Evolutionary conservation across 2,888 invertebrate genomes (phyloP).

Genomic region (Eudemis profundana): DNA sequence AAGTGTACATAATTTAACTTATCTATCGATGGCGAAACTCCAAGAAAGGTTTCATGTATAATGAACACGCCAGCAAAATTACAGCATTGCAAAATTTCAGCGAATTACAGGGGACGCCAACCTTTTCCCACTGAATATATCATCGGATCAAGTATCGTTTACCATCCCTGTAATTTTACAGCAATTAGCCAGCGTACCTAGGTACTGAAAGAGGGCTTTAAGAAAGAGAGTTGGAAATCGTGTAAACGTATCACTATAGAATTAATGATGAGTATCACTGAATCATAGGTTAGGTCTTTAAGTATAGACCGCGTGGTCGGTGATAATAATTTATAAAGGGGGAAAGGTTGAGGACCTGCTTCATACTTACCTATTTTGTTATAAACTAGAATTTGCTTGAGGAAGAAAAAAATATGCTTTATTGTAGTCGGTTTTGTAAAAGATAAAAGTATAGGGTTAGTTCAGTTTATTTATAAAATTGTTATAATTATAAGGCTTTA

Average conservation of each 20-base stretch:
- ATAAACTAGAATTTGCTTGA: background rate
- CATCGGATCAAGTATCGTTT: conserved; percentile 54
- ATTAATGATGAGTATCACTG: background rate
- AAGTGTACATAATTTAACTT: background rate
- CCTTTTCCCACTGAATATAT: conserved; percentile 49
- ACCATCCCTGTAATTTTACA: conserved; percentile 51
- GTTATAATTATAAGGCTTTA: too few species aligned
- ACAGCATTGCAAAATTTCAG: conserved; percentile 8
- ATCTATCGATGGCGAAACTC: background rate
- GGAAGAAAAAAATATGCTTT: background rate
- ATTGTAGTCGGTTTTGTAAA: too few species aligned
- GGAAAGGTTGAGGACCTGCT: conserved; percentile 29
- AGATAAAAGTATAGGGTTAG: too few species aligned
- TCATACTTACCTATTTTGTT: background rate
- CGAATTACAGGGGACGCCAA: conserved; percentile 41
- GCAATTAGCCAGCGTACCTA: conserved; percentile 49
- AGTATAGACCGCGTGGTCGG: background rate
- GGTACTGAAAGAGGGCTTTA: conserved; percentile 42
- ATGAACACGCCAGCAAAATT: conserved; percentile 9
- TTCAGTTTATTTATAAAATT: too few species aligned
- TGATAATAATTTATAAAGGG: conserved; percentile 9
- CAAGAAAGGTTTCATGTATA: conserved; percentile 1
- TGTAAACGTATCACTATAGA: background rate
- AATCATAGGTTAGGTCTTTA: conserved; percentile 46
- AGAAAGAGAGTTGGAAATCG: conserved; percentile 7